phyloP scores from a whole-genome alignment of 2,888 invertebrate species.

The Pachydiplax longipennis region DNA sequence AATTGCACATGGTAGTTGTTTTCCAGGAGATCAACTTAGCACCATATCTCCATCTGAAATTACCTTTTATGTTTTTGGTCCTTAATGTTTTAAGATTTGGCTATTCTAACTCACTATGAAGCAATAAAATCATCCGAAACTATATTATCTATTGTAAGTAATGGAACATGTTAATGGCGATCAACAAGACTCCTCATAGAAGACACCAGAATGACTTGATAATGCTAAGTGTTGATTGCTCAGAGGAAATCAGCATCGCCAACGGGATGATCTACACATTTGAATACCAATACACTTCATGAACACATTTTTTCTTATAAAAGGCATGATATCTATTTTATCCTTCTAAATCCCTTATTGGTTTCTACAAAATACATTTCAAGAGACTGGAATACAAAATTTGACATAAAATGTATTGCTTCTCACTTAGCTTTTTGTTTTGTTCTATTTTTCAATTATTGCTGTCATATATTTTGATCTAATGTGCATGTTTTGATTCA shows the following conservation, averaged over 20 bases:
- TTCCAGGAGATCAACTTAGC: neutral
- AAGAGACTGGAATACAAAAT: constrained; percentile 42
- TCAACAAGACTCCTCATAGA: neutral
- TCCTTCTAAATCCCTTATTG: constrained; percentile 26
- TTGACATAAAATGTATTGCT: constrained; percentile 25
- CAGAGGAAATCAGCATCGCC: constrained; percentile 35
- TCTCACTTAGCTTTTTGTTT: constrained; percentile 33
- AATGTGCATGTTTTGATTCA: constrained; percentile 43
- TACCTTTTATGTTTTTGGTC: neutral
- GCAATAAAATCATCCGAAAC: neutral
- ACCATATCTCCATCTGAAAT: neutral
- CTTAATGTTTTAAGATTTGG: neutral
- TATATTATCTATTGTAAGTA: neutral
- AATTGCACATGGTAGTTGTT: neutral
- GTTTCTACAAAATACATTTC: constrained; percentile 29
- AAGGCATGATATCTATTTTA: constrained; percentile 21
- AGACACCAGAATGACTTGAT: neutral
- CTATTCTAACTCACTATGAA: neutral
- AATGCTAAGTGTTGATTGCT: constrained; percentile 7
- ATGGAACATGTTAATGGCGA: neutral
- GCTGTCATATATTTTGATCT: constrained; percentile 47
- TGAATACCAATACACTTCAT: constrained; percentile 73
- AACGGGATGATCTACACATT: constrained; percentile 62
- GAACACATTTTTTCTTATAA: constrained; percentile 52
- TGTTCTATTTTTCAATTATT: constrained; percentile 15